Percentiles rank a stretch among this genome's conserved stretches.
Evolutionary conservation across 2,797 vertebrate genomes (phyloP).

Genomic region (Austrolebias charrua): DNA sequence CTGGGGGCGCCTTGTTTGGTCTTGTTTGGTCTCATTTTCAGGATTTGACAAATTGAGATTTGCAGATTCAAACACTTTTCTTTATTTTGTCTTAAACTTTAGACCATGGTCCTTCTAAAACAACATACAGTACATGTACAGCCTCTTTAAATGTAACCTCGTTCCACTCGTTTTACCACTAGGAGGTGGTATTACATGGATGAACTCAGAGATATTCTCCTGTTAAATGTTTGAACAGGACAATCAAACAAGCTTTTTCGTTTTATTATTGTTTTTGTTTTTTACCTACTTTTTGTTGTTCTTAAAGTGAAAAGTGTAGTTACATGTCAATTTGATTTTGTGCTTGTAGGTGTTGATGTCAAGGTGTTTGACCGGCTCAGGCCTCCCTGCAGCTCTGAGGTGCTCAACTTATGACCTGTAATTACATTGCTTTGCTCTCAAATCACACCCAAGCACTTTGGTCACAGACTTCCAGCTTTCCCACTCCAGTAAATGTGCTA

Average conservation of each 20-base stretch:
- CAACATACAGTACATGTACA: background rate
- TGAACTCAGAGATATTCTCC: conserved; percentile 9
- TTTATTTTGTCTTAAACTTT: background rate
- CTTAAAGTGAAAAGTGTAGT: background rate
- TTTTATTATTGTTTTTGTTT: no score
- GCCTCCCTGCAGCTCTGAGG: conserved; percentile 62
- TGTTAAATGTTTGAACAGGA: background rate
- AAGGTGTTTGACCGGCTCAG: conserved; percentile 61
- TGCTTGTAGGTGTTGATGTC: conserved; percentile 23
- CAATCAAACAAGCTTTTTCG: no score
- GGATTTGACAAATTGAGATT: background rate
- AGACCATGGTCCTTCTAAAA: background rate
- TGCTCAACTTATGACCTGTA: conserved; percentile 78
- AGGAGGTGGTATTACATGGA: conserved; percentile 67
- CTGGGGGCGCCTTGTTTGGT: background rate
- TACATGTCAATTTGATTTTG: conserved; percentile 9
- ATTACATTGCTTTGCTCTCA: conserved; percentile 70
- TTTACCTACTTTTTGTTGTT: background rate
- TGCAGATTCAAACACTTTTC: background rate
- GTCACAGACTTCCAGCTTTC: conserved; percentile 60
- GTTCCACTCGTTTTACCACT: conserved; percentile 39
- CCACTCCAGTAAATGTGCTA: conserved; percentile 46
- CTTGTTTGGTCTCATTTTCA: background rate
- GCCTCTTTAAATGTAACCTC: background rate
- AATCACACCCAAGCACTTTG: conserved; percentile 53